Base-by-base conservation (phyloP, 2,888 invertebrate genomes). In the Subacronicta megacephala region DNA sequence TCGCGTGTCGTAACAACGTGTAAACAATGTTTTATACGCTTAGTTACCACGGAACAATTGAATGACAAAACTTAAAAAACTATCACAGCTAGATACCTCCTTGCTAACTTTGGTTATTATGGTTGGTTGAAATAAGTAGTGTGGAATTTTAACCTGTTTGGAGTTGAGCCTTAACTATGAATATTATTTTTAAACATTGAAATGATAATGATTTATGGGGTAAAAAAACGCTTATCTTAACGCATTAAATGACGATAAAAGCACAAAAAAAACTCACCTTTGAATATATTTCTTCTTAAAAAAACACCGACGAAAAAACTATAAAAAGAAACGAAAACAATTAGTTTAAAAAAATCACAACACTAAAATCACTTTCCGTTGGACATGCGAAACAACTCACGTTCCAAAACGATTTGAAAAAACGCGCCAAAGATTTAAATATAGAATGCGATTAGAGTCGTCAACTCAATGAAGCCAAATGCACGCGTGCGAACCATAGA, bases 401-500 rank as follows among this genome's bases (percentile, higher is more conserved):
- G 65, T 74, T 76, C 60, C 35, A 77, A 75, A 71, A 74, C 0
- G 40, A 16, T 61, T 74, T 71, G 40, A 55, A 75, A 78, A 71
- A 63, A 53, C 55, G 62, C 76, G 73, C 42, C 49, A 62, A 75
- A 60, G 43, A 50, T 62, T 61, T 18, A 50, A 71, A 76, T 59
- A 54, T 74, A 65, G 72, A 77, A 79, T 79, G 67, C 78, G 80
- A 71, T 76, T 52, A 61, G 69, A 75, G 72, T 69, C 75, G 70
- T 64, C 69, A 68, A 76, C 79, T 68, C 60, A 65, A 75, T 76
- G 72, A 60, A 77, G 70, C 63, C 78, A 72, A 77, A 79, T 79
- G 77, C 69, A 78, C 77, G 68, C 77, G 75, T 75, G 75, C 75
- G 77, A 74, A 74, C 75, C 75, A 75, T 75, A 75, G 65, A 74